Percentiles rank a stretch among this genome's conserved stretches.
Conservation (phyloP, 2,888 invertebrate species). For the Chalcis sispes region DNA sequence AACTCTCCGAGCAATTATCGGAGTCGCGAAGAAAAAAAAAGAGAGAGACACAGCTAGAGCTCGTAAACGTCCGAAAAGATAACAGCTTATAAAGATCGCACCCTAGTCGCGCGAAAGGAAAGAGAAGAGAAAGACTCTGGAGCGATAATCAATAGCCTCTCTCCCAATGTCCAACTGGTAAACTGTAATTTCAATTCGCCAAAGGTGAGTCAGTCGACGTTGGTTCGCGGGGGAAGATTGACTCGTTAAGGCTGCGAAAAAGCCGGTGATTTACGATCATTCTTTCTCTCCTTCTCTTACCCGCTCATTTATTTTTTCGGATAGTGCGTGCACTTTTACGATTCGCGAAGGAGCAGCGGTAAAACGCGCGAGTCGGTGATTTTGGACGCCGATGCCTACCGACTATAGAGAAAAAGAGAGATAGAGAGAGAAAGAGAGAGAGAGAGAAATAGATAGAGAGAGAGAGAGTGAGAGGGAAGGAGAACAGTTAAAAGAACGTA, state of each 20-base stretch:
- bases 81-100: slow-evolving; percentile 20
- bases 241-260: slow-evolving; percentile 52
- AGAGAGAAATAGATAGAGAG: slow-evolving; percentile 1
- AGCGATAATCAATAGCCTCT: slow-evolving; percentile 31
- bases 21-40: not conserved
- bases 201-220: slow-evolving; percentile 36
- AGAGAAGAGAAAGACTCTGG: no score
- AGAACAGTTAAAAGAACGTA: no score
- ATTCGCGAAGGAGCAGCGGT: slow-evolving; percentile 18
- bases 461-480: no score
- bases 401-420: not conserved
- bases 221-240: slow-evolving; percentile 39
- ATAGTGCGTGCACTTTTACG: slow-evolving; percentile 33
- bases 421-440: not conserved
- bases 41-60: not conserved
- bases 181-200: slow-evolving; percentile 47
- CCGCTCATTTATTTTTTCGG: not conserved
- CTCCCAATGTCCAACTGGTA: no score
- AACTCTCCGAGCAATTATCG: slow-evolving; percentile 16
- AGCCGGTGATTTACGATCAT: slow-evolving; percentile 43
- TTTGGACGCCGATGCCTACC: slow-evolving; percentile 32
- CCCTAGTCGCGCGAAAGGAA: not conserved
- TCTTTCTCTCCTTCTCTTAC: not conserved
- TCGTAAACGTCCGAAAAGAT: not conserved
- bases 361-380: slow-evolving; percentile 24